These are phyloP conservation scores for Hoplodrina blanda DNA, from an alignment of 2,888 invertebrate species.

Conservation along the genomic window DNA sequence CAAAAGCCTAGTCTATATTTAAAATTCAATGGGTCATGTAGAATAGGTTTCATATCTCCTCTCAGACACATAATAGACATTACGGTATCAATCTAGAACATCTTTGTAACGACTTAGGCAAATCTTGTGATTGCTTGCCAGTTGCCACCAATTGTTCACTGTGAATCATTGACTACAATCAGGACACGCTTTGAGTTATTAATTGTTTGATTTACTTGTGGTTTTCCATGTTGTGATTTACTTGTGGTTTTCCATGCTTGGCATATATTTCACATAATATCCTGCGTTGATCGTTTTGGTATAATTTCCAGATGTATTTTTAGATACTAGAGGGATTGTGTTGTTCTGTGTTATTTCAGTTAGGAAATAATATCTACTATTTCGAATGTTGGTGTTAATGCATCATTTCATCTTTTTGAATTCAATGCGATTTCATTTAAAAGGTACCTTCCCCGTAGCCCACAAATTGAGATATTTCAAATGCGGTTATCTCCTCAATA, in stretches of 20 bases:
- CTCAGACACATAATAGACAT: conserved; percentile 39
- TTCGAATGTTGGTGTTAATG: too few species aligned
- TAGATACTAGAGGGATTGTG: too few species aligned
- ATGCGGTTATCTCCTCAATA: conserved; percentile 32
- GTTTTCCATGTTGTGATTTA: neutral
- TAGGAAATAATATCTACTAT: too few species aligned
- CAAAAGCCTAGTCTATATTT: conserved; percentile 15
- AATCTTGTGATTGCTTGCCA: conserved; percentile 34
- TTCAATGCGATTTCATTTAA: conserved; percentile 5
- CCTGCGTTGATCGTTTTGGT: too few species aligned
- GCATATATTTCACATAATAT: neutral
- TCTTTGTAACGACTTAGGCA: conserved; percentile 46
- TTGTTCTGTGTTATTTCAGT: too few species aligned
- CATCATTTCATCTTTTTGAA: too few species aligned
- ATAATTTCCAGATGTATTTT: too few species aligned
- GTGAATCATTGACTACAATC: conserved; percentile 30
- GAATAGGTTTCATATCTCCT: conserved; percentile 17
- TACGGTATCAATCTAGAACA: conserved; percentile 43
- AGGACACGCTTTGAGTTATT: conserved; percentile 18
- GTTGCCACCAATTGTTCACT: conserved; percentile 41
- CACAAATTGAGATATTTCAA: conserved; percentile 29
- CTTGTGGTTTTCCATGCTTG: too few species aligned
- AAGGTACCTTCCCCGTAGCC: neutral
- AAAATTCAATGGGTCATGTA: conserved; percentile 14
- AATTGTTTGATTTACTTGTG: conserved; percentile 4